phyloP scores from a whole-genome alignment of 2,797 vertebrate species.

The Cynopterus sphinx region DNA sequence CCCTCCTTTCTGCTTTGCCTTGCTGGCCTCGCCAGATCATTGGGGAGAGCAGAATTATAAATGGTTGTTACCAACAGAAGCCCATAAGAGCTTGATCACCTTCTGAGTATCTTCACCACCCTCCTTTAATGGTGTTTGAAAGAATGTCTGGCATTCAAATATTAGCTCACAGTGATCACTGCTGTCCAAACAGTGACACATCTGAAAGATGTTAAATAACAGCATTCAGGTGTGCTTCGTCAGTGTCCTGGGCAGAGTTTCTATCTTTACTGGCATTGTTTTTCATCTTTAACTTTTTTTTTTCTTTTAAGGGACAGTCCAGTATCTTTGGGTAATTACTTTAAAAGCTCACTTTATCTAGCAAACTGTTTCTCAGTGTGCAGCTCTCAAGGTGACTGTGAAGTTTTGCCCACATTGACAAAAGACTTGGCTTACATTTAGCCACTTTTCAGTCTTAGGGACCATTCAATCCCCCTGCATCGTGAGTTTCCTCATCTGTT shows the following conservation, averaged over 20 bases:
- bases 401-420: background rate
- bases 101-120: background rate
- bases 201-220: background rate
- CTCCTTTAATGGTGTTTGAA: background rate
- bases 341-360: background rate
- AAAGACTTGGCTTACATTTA: background rate
- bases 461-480: background rate
- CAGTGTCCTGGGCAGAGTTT: background rate
- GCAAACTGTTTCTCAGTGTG: background rate
- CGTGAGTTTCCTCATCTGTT: background rate
- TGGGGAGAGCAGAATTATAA: background rate
- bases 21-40: background rate
- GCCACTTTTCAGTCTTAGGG: background rate
- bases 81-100: background rate
- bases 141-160: background rate
- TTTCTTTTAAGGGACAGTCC: background rate
- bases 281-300: background rate
- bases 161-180: background rate
- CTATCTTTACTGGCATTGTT: background rate
- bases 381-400: background rate
- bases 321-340: background rate
- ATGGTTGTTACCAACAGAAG: background rate
- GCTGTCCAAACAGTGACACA: background rate
- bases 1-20: background rate
- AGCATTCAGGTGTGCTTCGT: background rate